Evolutionary conservation across 2,888 invertebrate species (phyloP), one percentile per base, ranked within the genome.

Genomic region (Phortica okadai): DNA sequence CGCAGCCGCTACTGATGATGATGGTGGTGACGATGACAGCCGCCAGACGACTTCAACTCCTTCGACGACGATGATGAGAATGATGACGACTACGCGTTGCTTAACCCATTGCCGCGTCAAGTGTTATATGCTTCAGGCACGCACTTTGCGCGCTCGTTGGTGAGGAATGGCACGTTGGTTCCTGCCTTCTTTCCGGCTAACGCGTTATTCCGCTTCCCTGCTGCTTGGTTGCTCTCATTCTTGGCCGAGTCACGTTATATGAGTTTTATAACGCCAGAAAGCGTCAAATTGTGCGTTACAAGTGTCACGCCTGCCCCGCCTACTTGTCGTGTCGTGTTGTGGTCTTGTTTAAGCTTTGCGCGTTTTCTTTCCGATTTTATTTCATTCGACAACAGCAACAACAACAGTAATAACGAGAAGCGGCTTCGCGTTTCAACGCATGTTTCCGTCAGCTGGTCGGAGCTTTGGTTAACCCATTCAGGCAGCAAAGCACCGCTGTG

Each of bases 251-350:
- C 85, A 84, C 83, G 82, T 80, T 76, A 80, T 33, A 56, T 72
- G 70, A 72, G 33, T 56, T 72, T 72, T 72, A 56, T 72, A 72
- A 73, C 42, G 56, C 79, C 79, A 83, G 79, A 83, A 84, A 79
- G 87, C 87, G 83, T 86, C 83, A 86, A 87, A 86, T 86, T 85
- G 84, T 87, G 86, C 86, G 87, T 86, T 84, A 79, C 77, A 78
- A 82, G 79, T 78, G 80, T 44, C 62, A 59, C 45, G 54, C 75
- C 58, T 67, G 25, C 44, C 14, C 33, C 14, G 8, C 50, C 8
- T 50, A 11, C 14, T 50, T 50, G 14, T 11, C 50, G 50, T 8
- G 8, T 50, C 14, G 14, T 50, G n/a, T 42, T 21, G 33, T 66
- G 66, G 21, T 62, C 41, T 66, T 33, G n/a, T 11, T 66, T 66